Evolutionary conservation across 2,888 invertebrate species (phyloP), one percentile per base, ranked within the genome.

Genomic region (Ernsta delagoae): DNA sequence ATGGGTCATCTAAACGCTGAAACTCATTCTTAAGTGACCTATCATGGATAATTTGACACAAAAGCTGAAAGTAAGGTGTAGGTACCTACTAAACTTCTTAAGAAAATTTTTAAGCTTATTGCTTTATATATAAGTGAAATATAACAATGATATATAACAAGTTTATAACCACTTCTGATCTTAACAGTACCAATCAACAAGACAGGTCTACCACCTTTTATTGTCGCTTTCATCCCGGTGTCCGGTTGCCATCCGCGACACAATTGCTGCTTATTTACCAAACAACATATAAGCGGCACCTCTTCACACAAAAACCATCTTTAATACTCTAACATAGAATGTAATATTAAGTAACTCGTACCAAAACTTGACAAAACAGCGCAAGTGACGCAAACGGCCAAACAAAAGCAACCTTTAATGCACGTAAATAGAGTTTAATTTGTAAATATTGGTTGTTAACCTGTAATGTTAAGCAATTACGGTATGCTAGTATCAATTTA

Each of bases 161-260:
- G 1, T 45, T 45, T 45, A n/a, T 45, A n/a, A 45, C 11, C 75
- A 71, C 71, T 81, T 83, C 34, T 73, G 74, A 53, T 0, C 72
- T 9, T 75, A 74, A 72, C 73, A 81, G 88, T 90, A 92, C 86
- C 86, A 87, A 90, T 92, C 90, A 90, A 86, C 82, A 79, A 81
- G 81, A 82, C 90, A 90, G 89, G 90, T 89, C 92, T 86, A 84
- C 83, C 87, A 90, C 92, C 92, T 92, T 92, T 92, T 92, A 91
- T 90, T 90, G 91, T 87, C 83, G 86, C 90, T 91, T 91, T 90
- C 89, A 89, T 88, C 85, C 86, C 89, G 88, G 91, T 91, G 91
- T 92, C 91, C 89, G 89, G 91, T 92, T 88, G 88, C 89, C 87
- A 89, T 89, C 89, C 89, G 86, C 80, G 78, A 76, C 73, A 76